These are phyloP conservation scores for Podocnemis expansa DNA, from an alignment of 2,113 vertebrate species.

Conservation along the genomic window DNA sequence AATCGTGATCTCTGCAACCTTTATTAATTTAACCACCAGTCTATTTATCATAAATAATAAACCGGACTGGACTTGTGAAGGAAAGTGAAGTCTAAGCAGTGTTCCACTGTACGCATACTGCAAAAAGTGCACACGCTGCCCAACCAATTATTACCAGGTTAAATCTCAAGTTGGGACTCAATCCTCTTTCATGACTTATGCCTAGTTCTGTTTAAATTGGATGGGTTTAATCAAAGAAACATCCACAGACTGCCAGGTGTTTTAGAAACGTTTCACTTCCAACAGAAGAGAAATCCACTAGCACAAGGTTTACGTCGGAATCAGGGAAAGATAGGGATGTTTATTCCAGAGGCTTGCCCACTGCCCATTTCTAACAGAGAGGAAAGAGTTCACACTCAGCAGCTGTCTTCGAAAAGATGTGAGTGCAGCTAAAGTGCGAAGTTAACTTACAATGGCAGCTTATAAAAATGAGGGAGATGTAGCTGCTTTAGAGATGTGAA, in stretches of 20 bases:
- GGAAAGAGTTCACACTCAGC: neutral
- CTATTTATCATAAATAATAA: neutral
- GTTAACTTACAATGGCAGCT: conserved; percentile 16
- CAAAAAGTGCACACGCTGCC: neutral
- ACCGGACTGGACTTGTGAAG: neutral
- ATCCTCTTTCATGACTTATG: neutral
- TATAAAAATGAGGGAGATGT: conserved; percentile 50
- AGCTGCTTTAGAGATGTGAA: conserved; percentile 25
- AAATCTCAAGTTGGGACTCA: neutral
- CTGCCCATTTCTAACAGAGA: neutral
- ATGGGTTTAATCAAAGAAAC: neutral
- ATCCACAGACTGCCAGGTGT: conserved; percentile 26
- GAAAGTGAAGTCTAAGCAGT: neutral
- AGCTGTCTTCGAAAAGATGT: neutral
- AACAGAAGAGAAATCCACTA: neutral
- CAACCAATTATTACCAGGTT: neutral
- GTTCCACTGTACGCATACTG: neutral
- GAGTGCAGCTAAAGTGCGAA: neutral
- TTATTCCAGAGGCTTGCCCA: conserved; percentile 17
- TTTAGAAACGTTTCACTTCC: conserved; percentile 43
- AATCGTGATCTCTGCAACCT: neutral
- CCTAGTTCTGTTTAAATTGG: conserved; percentile 33
- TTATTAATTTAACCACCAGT: neutral
- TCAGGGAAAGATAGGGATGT: conserved; percentile 33
- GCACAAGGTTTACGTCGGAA: conserved; percentile 32